Evolutionary conservation across 2,113 vertebrate species (phyloP), one percentile per base, ranked within the genome.

Genomic region (Epinephelus lanceolatus): DNA sequence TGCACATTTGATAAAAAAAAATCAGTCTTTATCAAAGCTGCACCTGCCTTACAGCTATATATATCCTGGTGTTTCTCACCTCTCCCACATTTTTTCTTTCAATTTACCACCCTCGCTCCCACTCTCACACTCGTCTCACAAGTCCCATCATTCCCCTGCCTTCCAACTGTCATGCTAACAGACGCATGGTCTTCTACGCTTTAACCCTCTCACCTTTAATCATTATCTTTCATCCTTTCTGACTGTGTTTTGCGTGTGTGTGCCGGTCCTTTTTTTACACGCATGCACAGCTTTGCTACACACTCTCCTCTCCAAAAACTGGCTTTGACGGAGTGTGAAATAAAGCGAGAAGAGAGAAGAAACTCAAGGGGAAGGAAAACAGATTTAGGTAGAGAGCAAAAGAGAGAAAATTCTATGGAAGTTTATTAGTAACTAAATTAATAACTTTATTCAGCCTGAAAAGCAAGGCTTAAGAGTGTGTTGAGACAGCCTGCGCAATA

Each of bases 11-110:
- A 69, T 55, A 55, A 67, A 15, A 67, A 82, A 86, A 49, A 27
- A 83, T 89, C 42, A 15, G 49, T 60, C 55, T 61, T 47, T 62
- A 74, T 83, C 14, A 67, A 59, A 78, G 68, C 69, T 30, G 67
- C 60, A 86, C 79, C 89, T 92, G 86, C 74, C 67, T 27, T 21
- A 21, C 40, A 27, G 63, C 78, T 86, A 76, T 76, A 86, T 67
- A 80, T 80, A 80, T 62, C 84, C 60, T 30, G 6, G 42, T 65
- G n/a, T 84, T 81, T 92, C 89, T 89, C 88, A 85, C 84, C 81
- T 87, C 77, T 88, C 71, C 76, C 80, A 85, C 81, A 1, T 52
- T 68, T 77, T 70, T 83, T 71, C 71, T 85, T 88, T 83, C 71
- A 84, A 80, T 88, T 82, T 90, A 69, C 27, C 89, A 82, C 79